phyloP scores from a whole-genome alignment of 92 coral and sea anemone species.

The Siderastrea radians region DNA sequence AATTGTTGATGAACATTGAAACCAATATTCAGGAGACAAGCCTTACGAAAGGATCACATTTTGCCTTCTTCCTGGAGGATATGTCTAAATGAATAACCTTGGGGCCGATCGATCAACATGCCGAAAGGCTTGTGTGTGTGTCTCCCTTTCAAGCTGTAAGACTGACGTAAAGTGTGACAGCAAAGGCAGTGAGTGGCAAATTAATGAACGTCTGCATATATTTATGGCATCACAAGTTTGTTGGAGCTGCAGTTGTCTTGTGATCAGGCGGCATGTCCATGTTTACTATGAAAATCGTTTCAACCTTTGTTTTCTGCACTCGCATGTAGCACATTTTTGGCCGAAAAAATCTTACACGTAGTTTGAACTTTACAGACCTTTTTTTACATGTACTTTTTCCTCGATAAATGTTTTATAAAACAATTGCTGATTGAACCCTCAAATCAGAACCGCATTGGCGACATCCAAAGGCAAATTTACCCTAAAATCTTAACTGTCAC shows the following conservation, averaged over 20 bases:
- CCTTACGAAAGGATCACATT: not conserved
- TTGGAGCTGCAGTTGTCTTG: not conserved
- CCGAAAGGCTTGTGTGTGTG: not conserved
- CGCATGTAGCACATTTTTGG: slow-evolving; percentile 2
- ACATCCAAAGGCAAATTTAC: not conserved
- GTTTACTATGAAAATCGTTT: not conserved
- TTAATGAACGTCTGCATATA: not conserved
- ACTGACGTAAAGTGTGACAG: not conserved
- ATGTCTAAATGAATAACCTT: not conserved
- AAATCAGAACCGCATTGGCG: not conserved
- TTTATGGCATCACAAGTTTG: not conserved
- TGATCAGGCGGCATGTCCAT: too few relatives aligned
- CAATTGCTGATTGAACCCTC: not conserved
- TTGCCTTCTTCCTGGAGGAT: not conserved
- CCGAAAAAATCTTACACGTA: not conserved
- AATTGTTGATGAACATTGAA: not conserved
- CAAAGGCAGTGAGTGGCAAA: not conserved
- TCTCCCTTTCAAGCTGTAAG: not conserved
- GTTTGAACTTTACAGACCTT: slow-evolving; percentile 1
- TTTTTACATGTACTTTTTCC: not conserved
- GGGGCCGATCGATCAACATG: not conserved
- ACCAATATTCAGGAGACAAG: not conserved
- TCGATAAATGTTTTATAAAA: slow-evolving; percentile 2
- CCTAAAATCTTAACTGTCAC: not conserved
- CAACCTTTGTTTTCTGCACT: not conserved